Evolutionary conservation across 2,888 invertebrate genomes (phyloP).

Genomic region (Papilio elwesi): DNA sequence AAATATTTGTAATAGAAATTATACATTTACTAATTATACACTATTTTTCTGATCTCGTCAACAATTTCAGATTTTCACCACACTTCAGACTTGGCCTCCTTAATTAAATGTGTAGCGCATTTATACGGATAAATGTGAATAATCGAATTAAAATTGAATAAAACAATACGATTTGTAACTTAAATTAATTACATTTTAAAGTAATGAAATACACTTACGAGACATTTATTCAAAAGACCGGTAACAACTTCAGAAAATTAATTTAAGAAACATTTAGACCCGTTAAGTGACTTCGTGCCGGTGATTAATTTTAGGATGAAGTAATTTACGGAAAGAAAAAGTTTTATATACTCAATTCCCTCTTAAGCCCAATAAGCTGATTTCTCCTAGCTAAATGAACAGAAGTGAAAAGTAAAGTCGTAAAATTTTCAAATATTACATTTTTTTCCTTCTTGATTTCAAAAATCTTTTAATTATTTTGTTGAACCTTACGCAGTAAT

Average conservation of each 20-base stretch:
- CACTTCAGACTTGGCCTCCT: too few species aligned
- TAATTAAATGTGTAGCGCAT: too few species aligned
- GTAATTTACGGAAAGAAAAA: constrained; percentile 31
- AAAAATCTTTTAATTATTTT: neutral
- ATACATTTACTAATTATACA: too few species aligned
- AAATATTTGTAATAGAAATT: too few species aligned
- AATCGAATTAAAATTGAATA: too few species aligned
- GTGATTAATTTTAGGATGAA: constrained; percentile 31
- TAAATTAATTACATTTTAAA: constrained; percentile 7
- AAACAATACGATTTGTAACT: neutral
- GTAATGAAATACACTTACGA: neutral
- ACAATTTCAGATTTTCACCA: too few species aligned
- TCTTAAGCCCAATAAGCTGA: constrained; percentile 22
- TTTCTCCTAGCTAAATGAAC: neutral
- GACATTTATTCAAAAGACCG: constrained; percentile 17
- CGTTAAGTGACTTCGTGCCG: constrained; percentile 22
- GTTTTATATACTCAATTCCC: constrained; percentile 20
- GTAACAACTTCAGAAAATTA: constrained; percentile 19
- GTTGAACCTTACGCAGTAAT: too few species aligned
- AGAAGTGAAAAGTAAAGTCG: neutral
- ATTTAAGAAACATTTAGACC: constrained; percentile 19
- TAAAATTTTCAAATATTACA: constrained; percentile 26
- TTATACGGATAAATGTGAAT: too few species aligned
- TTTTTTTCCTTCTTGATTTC: constrained; percentile 8
- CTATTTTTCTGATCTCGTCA: too few species aligned